Base-by-base conservation (phyloP, 2,113 vertebrate species). In the Hippocampus abdominalis region DNA sequence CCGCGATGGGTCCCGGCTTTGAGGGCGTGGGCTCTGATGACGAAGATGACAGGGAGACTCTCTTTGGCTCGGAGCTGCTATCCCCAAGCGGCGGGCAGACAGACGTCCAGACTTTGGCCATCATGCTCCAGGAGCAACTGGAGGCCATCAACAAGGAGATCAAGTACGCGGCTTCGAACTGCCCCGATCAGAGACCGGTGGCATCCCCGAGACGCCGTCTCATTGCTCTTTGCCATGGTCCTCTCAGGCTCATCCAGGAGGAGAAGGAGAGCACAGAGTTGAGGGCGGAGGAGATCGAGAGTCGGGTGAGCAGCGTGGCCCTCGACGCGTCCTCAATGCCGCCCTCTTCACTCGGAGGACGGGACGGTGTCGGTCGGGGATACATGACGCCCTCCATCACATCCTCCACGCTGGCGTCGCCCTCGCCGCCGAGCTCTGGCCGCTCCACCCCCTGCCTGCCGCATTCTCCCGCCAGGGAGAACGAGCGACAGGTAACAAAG, bases 131-230 rank as follows among this genome's bases (percentile, higher is more conserved):
- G 88, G 95, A 97, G 72, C 95, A 97, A 84, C 90, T 96, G 77
- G 95, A 96, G 78, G 95, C 95, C 79, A 96, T 96, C 80, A 96
- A 96, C 90, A 96, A 97, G 79, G 95, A 96, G 87, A 97, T 96
- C 85, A 95, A 96, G 95, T 96, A 80, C 9, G 63, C 23, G 6
- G 87, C 94, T 70, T n/a, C 25, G 5, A 48, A 29, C 29, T 13
- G 65, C 18, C 21, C 36, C 62, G 59, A 12, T 36, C 15, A 12
- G 27, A 25, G 27, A 53, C 12, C 11, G 7, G 4, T 27, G 25
- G 11, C 18, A 29, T 57, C 5, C 23, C 29, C 7, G n/a, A 10
- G 51, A 57, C 25, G 27, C 27, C 1, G 36, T 51, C 12, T n/a
- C 36, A 68, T 40, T 23, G 40, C 11, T 3, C 62, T 64, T 44